Evolutionary conservation across 2,113 vertebrate species (phyloP), one percentile per base, ranked within the genome.

Genomic region (Tor tambroides): DNA sequence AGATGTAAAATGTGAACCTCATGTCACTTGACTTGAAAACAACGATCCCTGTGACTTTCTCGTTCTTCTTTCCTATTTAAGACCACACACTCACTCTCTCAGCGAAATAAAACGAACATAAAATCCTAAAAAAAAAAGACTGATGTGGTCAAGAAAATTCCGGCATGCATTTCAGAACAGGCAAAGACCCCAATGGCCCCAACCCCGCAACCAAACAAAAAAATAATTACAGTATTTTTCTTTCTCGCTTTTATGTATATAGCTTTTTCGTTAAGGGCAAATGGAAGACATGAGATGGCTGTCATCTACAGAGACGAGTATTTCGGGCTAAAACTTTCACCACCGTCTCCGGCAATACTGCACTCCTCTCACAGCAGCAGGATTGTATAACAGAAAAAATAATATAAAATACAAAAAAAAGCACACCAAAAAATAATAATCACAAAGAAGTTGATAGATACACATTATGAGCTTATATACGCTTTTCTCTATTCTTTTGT

Each of bases 211-310:
- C 41, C 30, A 75, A 67, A 65, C 23, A 85, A 75, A 71, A 56
- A 26, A 56, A 88, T 28, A 86, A 67, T 89, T 61, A 87, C 87
- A 86, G 56, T 38, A 41, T 69, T 82, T 81, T 74, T 32, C n/a
- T 79, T 35, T 56, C 32, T 43, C 8, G 0, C 5, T 74, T 61
- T 54, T 41, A 15, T 14, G 23, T 26, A 2, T 67, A 54, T 78
- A 78, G 76, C 46, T 54, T 76, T 75, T 17, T 54, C 32, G 65
- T 54, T 82, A 74, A 78, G 76, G 83, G 59, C 54, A 76, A 90
- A 92, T 94, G 94, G 94, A 94, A 95, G 94, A 94, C 93, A 86
- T 87, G 65, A 91, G 91, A 84, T 89, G 92, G 89, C 91, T 79
- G 90, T 89, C 89, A 88, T 30, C 23, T 32, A 77, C 84, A 76